Conservation (phyloP, 2,113 vertebrate species). For the Thinocorus orbignyianus region DNA sequence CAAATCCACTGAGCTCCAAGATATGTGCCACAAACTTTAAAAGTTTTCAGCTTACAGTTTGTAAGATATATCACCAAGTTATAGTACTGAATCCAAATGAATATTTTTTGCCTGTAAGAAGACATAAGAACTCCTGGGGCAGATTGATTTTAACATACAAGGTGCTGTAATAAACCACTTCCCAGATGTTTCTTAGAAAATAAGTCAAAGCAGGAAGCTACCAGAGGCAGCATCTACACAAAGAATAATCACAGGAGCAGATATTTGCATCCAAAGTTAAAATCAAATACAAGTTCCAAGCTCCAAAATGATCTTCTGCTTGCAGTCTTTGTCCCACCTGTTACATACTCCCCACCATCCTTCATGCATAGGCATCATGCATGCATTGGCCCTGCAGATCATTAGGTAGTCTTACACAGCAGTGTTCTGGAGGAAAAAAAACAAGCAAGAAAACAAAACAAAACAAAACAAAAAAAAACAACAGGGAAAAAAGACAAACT, state of each 20-base stretch:
- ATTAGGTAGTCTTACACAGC: background rate
- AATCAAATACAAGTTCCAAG: background rate
- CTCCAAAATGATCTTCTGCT: background rate
- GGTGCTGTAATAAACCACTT: background rate
- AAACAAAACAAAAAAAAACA: background rate
- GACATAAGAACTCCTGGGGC: background rate
- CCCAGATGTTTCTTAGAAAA: background rate
- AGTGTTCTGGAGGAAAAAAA: background rate
- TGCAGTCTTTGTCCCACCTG: background rate
- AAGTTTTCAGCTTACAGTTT: background rate
- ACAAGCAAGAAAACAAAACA: background rate
- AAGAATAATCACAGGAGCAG: background rate
- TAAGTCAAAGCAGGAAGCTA: background rate
- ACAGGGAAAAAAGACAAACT: background rate
- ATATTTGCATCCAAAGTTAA: background rate
- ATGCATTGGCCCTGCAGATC: background rate
- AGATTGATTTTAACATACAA: background rate
- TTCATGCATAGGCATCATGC: background rate
- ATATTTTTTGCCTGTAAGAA: background rate
- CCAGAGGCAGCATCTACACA: background rate
- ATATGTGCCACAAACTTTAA: background rate
- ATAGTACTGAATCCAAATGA: background rate
- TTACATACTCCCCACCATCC: background rate
- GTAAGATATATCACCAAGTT: background rate
- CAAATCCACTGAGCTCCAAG: background rate